Conservation (phyloP, 2,113 vertebrate species). For the Phainopepla nitens region DNA sequence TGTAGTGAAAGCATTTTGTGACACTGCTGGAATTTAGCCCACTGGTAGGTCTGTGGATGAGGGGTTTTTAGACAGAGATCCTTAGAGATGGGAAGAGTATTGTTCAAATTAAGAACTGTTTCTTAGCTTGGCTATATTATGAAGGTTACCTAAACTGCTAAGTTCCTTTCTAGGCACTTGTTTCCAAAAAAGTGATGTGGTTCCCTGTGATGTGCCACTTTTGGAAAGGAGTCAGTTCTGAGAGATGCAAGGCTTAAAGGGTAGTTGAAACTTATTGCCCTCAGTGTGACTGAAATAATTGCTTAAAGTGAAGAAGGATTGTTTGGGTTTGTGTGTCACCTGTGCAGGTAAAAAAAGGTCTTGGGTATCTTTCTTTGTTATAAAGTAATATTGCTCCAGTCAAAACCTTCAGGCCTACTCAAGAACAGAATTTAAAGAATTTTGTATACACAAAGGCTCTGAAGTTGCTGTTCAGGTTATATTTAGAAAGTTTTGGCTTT, state of each 20-base stretch:
- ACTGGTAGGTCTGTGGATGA: background rate
- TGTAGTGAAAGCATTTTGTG: background rate
- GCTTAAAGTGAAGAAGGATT: background rate
- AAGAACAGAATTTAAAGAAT: background rate
- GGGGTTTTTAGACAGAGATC: background rate
- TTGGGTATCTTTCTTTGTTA: background rate
- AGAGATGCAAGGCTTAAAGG: background rate
- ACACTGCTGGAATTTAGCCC: background rate
- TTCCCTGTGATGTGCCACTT: background rate
- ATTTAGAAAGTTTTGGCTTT: background rate
- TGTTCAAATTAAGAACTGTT: background rate
- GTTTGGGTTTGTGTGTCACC: background rate
- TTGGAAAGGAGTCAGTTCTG: background rate
- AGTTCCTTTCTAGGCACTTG: background rate
- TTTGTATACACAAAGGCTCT: background rate
- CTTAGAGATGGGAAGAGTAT: background rate
- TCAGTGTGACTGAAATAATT: background rate
- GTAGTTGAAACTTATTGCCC: background rate
- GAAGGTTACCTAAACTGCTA: background rate
- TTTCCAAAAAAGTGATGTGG: background rate
- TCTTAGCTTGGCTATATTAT: background rate
- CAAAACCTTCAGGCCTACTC: background rate
- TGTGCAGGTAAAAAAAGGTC: background rate
- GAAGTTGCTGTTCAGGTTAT: background rate
- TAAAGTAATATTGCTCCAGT: background rate